These are phyloP conservation scores for Drosophila sp. DNA, from an alignment of 1,140 invertebrate species.

Conservation along the genomic window DNA sequence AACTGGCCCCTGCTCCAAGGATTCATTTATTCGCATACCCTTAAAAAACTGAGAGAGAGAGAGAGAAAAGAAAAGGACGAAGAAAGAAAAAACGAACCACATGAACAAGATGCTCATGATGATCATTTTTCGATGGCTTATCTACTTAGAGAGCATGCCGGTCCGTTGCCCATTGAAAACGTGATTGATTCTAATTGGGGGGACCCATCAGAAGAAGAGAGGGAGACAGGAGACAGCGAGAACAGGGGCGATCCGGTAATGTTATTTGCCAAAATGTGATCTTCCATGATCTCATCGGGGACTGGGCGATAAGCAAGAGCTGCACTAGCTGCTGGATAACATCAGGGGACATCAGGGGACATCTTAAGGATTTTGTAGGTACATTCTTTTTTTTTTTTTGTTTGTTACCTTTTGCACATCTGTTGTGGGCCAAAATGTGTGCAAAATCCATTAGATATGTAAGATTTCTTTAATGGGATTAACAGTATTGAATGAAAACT, in stretches of 20 bases:
- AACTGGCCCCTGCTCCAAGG: slow-evolving; percentile 5
- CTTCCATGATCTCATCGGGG: slow-evolving; percentile 22
- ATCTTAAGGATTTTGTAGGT: slow-evolving; percentile 35
- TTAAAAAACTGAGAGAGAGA: slow-evolving; percentile 19
- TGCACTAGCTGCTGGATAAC: slow-evolving; percentile 41
- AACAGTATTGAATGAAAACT: slow-evolving; percentile 24
- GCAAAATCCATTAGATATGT: slow-evolving; percentile 78
- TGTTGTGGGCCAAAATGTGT: slow-evolving; percentile 65
- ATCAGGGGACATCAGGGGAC: slow-evolving; percentile 51
- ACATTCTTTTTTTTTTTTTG: background rate
- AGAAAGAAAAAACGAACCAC: slow-evolving; percentile 19
- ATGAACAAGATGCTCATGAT: slow-evolving; percentile 26
- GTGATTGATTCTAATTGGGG: slow-evolving; percentile 78
- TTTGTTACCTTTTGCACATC: slow-evolving; percentile 22
- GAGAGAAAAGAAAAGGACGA: slow-evolving; percentile 14
- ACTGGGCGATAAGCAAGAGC: slow-evolving; percentile 16
- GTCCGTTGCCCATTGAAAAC: slow-evolving; percentile 57
- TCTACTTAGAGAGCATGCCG: slow-evolving; percentile 55
- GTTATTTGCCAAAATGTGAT: slow-evolving; percentile 61
- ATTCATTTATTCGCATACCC: slow-evolving; percentile 49
- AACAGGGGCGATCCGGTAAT: slow-evolving; percentile 24
- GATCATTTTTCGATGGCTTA: slow-evolving; percentile 59
- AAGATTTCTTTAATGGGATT: slow-evolving; percentile 69
- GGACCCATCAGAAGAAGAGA: too few species aligned
- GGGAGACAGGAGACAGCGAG: background rate